Base-by-base conservation (phyloP, 1,140 invertebrate species). In the Elysia chlorotica region DNA sequence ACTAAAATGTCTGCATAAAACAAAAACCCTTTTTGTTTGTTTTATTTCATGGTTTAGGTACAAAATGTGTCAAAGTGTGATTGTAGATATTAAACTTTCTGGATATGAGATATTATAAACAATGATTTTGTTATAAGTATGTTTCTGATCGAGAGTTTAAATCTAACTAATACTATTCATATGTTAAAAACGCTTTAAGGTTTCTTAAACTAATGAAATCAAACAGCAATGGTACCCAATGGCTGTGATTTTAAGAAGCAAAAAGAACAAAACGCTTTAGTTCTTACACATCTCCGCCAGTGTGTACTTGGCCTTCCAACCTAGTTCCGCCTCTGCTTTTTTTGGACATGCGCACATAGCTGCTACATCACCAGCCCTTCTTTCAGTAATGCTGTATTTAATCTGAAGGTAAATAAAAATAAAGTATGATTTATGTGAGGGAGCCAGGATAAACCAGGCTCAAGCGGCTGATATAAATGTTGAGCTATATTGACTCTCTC, bases 211-310 rank as follows among this genome's bases (percentile, higher is more conserved):
- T n/a, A 48, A 48, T 14, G 41, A 48, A n/a, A 48, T 10, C 10
- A n/a, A 48, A n/a, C 10, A n/a, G n/a, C 10, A 48, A n/a, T 14
- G 41, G n/a, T n/a, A 48, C 10, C 41, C 10, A 48, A 10, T 14
- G 41, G n/a, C 10, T 14, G 41, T n/a, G n/a, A 48, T 14, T 14
- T 10, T 14, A n/a, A 48, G 41, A 48, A n/a, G n/a, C 10, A 48
- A 10, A 48, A n/a, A 48, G 41, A 48, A n/a, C 41, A n/a, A 48
- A 48, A 48, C n/a, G 41, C 10, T 14, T 48, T n/a, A 48, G 41
- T 48, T 48, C 68, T n/a, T 91, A 94, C 96, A 98, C 96, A 98
- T 98, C 71, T 95, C 93, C 37, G 92, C 86, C 0, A 98, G 88
- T 77, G 90, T 90, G 74, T 91, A 91, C 10, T 89, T 91, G n/a